phyloP scores from a whole-genome alignment of 2,888 invertebrate species.

The Alitta virens region DNA sequence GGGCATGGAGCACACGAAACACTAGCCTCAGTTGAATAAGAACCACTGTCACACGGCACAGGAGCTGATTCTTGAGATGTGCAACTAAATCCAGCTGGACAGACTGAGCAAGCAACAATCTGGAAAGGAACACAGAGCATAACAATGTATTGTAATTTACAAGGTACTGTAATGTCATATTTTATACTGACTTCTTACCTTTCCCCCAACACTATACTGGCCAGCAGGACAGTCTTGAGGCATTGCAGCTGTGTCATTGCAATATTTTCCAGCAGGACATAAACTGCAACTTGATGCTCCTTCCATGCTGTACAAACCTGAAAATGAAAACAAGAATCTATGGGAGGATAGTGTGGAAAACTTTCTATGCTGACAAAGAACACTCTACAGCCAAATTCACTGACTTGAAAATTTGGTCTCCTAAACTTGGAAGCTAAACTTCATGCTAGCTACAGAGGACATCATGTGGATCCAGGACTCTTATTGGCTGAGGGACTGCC shows the following conservation, averaged over 20 bases:
- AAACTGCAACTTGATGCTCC: slow-evolving; percentile 14
- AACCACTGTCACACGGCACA: slow-evolving; percentile 24
- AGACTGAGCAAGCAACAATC: slow-evolving; percentile 38
- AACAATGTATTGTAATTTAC: no score
- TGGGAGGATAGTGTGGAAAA: no score
- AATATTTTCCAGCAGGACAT: slow-evolving; percentile 26
- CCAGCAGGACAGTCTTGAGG: slow-evolving; percentile 21
- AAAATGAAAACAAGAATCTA: no score
- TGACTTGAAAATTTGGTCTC: no score
- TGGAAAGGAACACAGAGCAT: slow-evolving; percentile 9
- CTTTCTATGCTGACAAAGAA: no score
- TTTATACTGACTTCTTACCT: slow-evolving; percentile 19
- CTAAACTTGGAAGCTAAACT: no score
- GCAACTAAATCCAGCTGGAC: slow-evolving; percentile 43
- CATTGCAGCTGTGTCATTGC: slow-evolving; percentile 18
- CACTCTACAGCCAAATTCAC: no score
- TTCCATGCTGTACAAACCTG: slow-evolving; percentile 30
- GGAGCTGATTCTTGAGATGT: slow-evolving; percentile 24
- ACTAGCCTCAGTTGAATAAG: slow-evolving; percentile 4
- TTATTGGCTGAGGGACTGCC: no score
- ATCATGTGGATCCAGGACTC: no score
- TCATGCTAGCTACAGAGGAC: no score
- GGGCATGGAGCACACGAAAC: slow-evolving; percentile 22
- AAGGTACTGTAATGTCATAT: no score
- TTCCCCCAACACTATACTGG: slow-evolving; percentile 24